Conservation (phyloP, 2,797 vertebrate species). For the Anas acuta region DNA sequence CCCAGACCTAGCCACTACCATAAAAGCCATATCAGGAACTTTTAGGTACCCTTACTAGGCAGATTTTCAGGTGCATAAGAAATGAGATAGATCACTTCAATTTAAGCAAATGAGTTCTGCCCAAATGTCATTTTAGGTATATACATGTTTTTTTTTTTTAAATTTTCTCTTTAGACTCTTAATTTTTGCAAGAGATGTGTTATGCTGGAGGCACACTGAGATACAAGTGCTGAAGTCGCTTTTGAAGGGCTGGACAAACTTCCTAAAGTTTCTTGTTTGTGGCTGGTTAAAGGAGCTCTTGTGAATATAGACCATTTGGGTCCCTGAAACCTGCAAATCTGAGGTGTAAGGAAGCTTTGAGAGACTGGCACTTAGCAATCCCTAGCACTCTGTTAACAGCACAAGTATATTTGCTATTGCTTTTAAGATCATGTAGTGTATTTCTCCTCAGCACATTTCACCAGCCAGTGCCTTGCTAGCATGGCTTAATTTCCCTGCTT, state of each 20-base stretch:
- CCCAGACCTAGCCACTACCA: not conserved
- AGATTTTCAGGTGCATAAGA: not conserved
- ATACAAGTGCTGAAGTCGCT: not conserved
- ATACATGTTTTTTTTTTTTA: not conserved
- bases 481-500: not conserved
- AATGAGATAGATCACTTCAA: not conserved
- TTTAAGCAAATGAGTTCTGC: not conserved
- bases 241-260: not conserved
- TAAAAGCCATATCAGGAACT: not conserved
- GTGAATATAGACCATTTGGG: not conserved
- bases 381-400: not conserved
- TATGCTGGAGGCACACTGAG: not conserved
- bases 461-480: not conserved
- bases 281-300: not conserved
- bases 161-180: not conserved
- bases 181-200: not conserved
- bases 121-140: fast-evolving
- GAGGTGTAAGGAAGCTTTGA: not conserved
- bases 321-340: not conserved
- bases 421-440: not conserved
- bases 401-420: not conserved
- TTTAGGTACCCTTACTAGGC: not conserved
- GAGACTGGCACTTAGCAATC: not conserved
- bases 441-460: not conserved
- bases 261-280: not conserved